Conservation (phyloP, 1,140 invertebrate species). For the Pseudomyrmex flavicornis region DNA sequence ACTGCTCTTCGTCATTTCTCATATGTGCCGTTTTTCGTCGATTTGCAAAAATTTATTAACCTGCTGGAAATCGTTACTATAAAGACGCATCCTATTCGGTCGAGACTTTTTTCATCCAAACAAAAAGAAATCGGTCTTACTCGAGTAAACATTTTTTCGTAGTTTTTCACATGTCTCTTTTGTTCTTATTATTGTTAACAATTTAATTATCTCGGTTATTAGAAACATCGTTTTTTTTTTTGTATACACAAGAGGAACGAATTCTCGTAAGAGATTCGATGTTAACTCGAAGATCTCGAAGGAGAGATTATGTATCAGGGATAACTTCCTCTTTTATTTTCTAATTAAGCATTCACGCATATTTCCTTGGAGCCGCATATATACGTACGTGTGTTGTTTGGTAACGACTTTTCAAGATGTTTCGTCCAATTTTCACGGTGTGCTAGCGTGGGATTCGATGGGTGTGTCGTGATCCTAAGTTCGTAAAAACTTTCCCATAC, state of each 20-base stretch:
- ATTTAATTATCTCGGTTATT: too few relatives aligned
- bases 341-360: too few relatives aligned
- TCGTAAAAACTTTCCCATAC: conserved; percentile 56
- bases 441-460: conserved; percentile 58
- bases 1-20: neutral
- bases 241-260: too few relatives aligned
- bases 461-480: conserved; percentile 52
- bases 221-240: too few relatives aligned
- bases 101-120: neutral
- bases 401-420: conserved; percentile 10
- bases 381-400: neutral
- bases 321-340: too few relatives aligned
- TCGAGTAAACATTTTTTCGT: neutral
- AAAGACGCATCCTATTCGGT: conserved; percentile 62
- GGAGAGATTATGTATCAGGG: too few relatives aligned
- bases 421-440: conserved; percentile 53
- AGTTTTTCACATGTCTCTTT: neutral
- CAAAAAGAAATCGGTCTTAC: neutral
- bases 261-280: too few relatives aligned
- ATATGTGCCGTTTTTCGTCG: neutral
- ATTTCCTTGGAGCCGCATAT: too few relatives aligned
- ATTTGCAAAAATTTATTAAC: neutral
- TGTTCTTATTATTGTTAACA: too few relatives aligned
- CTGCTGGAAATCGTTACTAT: neutral
- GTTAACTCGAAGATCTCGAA: too few relatives aligned